Evolutionary conservation across 2,888 invertebrate species (phyloP).

Genomic region (Aelia acuminata): DNA sequence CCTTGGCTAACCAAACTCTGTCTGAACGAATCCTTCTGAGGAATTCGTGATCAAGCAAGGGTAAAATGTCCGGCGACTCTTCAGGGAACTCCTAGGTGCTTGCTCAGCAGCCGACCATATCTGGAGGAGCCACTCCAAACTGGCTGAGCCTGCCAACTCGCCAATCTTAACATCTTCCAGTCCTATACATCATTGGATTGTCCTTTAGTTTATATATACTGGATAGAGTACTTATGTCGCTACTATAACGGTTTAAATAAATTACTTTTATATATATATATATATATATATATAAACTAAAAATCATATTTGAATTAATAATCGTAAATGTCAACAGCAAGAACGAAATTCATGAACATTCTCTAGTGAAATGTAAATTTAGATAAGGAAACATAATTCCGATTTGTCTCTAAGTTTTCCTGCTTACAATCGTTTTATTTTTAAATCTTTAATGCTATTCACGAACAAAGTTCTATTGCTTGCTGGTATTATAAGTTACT

Average conservation of each 20-base stretch:
- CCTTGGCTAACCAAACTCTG: neutral
- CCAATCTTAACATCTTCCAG: neutral
- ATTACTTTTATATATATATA: no score
- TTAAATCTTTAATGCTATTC: neutral
- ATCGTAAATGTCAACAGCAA: no score
- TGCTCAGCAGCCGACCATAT: conserved; percentile 39
- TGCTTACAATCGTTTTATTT: neutral
- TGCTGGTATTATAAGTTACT: neutral
- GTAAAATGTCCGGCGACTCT: conserved; percentile 6
- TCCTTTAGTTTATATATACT: no score
- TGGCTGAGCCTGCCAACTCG: conserved; percentile 6
- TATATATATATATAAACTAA: no score
- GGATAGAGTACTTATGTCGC: no score
- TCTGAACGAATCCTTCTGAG: neutral
- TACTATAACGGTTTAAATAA: no score
- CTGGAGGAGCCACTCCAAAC: conserved; percentile 39
- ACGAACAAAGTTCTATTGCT: neutral
- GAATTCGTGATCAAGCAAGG: neutral
- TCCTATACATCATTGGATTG: neutral
- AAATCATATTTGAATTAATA: no score
- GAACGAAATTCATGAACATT: no score
- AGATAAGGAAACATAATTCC: no score
- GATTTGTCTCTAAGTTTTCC: neutral
- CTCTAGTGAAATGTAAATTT: no score
- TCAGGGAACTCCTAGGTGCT: conserved; percentile 23